These are phyloP conservation scores for Columbina picui DNA, from an alignment of 2,113 vertebrate genomes.

Conservation along the genomic window DNA sequence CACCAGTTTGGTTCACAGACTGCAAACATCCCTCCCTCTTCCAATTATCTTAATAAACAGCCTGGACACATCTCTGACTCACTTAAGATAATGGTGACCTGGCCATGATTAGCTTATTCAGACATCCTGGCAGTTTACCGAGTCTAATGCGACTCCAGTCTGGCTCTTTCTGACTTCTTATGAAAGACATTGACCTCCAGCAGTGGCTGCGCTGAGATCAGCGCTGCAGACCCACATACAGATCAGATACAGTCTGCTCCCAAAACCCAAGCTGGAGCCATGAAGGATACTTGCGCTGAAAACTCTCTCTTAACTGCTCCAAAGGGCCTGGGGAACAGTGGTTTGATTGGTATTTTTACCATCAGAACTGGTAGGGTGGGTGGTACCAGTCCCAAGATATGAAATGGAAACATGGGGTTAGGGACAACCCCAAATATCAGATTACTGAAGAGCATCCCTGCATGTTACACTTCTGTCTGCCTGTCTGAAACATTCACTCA, in stretches of 20 bases:
- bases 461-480: neutral
- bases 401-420: neutral
- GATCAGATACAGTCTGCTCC: neutral
- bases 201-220: neutral
- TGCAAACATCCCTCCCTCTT: neutral
- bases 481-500: neutral
- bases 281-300: neutral
- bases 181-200: neutral
- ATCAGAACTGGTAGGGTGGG: neutral
- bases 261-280: neutral
- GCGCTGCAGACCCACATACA: neutral
- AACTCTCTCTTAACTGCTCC: neutral
- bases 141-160: neutral
- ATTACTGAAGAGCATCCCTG: neutral
- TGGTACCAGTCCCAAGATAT: neutral
- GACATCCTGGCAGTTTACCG: neutral
- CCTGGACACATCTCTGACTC: constrained; percentile 24
- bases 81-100: constrained; percentile 43
- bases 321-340: neutral
- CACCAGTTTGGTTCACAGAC: neutral
- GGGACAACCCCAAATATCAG: neutral
- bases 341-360: neutral
- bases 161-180: neutral
- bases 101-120: constrained; percentile 20
- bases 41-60: constrained; percentile 41